Evolutionary conservation across 1,140 invertebrate genomes (phyloP).

Genomic region (Drosophila quadrilineata): DNA sequence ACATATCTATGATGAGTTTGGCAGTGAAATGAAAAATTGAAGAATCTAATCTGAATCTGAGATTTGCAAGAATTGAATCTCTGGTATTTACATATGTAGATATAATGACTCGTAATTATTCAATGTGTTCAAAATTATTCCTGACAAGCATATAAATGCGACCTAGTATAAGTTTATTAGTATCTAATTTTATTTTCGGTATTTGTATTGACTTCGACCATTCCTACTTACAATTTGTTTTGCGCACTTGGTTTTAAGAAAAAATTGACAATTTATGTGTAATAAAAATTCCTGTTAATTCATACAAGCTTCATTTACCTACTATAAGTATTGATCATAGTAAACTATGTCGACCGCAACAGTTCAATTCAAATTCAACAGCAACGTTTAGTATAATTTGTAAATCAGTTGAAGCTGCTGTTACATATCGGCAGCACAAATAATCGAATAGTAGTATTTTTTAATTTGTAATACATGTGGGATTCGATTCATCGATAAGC

Average conservation of each 20-base stretch:
- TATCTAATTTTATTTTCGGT: conserved; percentile 36
- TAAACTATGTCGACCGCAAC: too few relatives aligned
- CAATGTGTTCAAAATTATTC: conserved; percentile 63
- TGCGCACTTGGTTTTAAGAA: conserved; percentile 49
- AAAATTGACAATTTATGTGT: conserved; percentile 38
- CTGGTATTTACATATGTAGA: conserved; percentile 15
- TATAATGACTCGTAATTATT: conserved; percentile 27
- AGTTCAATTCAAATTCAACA: not conserved
- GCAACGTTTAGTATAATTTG: not conserved
- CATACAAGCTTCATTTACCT: not conserved
- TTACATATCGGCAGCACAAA: too few relatives aligned
- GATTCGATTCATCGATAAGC: conserved; percentile 7
- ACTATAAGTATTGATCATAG: too few relatives aligned
- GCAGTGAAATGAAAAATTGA: conserved; percentile 1
- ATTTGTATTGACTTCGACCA: conserved; percentile 48
- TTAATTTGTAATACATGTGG: not conserved
- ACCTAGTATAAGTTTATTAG: conserved; percentile 60
- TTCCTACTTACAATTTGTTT: conserved; percentile 70
- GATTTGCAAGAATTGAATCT: conserved; percentile 23
- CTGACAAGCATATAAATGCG: conserved; percentile 49
- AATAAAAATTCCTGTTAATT: conserved; percentile 69
- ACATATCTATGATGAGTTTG: conserved; percentile 58
- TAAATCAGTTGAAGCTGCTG: not conserved
- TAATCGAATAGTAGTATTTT: not conserved
- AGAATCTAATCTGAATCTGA: not conserved